These are phyloP conservation scores for Drosophila rubida DNA, from an alignment of 2,888 invertebrate genomes.

Conservation along the genomic window DNA sequence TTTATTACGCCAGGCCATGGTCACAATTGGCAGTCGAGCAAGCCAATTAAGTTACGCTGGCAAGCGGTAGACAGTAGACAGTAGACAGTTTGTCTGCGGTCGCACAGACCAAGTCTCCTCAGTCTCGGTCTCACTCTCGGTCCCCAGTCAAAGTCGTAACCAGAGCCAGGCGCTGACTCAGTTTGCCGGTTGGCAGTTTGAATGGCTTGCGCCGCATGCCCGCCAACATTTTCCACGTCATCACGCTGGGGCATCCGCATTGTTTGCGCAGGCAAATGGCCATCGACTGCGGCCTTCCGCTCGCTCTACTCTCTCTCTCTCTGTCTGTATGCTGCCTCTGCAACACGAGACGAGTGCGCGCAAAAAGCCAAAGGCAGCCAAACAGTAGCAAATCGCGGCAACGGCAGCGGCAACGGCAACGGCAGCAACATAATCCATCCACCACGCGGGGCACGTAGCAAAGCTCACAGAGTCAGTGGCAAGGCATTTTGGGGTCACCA, in stretches of 20 bases:
- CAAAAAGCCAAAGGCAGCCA: slow-evolving; percentile 16
- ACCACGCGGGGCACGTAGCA: slow-evolving; percentile 54
- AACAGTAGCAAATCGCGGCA: not conserved
- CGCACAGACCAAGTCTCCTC: slow-evolving; percentile 25
- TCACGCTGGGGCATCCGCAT: slow-evolving; percentile 66
- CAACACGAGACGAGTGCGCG: slow-evolving; percentile 8
- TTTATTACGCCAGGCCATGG: slow-evolving; percentile 40
- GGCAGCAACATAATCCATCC: slow-evolving; percentile 47
- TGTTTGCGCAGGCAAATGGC: slow-evolving; percentile 60
- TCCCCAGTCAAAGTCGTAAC: not conserved
- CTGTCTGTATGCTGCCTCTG: slow-evolving; percentile 3
- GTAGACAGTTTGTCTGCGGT: slow-evolving; percentile 70
- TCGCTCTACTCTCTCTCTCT: not conserved
- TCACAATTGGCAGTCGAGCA: slow-evolving; percentile 23
- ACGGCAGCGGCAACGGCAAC: not conserved
- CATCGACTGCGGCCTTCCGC: slow-evolving; percentile 17
- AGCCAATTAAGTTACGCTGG: slow-evolving; percentile 73
- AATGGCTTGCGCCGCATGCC: slow-evolving; percentile 39
- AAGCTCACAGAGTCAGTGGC: slow-evolving; percentile 27
- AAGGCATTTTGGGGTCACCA: slow-evolving; percentile 49
- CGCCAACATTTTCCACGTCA: slow-evolving; percentile 71
- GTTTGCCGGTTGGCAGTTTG: slow-evolving; percentile 19
- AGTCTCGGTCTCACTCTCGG: slow-evolving; percentile 5
- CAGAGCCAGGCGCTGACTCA: slow-evolving; percentile 27
- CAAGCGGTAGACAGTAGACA: slow-evolving; percentile 53